phyloP scores from a whole-genome alignment of 2,888 invertebrate genomes.

The Temnothorax unifasciatus region DNA sequence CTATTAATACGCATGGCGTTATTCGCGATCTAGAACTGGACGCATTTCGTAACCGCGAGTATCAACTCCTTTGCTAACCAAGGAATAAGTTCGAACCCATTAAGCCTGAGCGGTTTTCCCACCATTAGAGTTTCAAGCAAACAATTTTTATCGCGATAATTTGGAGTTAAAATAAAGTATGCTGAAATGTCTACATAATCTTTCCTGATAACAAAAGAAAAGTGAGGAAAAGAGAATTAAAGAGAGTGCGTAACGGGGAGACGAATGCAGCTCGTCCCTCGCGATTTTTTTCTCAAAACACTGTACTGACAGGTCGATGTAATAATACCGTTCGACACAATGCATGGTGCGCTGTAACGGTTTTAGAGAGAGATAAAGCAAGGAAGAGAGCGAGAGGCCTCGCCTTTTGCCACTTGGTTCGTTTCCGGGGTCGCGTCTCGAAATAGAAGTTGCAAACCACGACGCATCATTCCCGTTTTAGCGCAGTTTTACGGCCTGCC shows the following conservation, averaged over 20 bases:
- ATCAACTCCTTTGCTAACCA: neutral
- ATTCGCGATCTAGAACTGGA: conserved; percentile 21
- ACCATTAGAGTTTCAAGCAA: neutral
- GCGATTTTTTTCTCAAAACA: conserved; percentile 65
- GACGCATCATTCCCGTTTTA: conserved; percentile 82
- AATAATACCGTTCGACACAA: conserved; percentile 76
- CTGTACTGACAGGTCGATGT: conserved; percentile 63
- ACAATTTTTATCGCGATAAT: conserved; percentile 1
- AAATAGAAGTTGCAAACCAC: conserved; percentile 83
- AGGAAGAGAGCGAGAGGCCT: conserved; percentile 68
- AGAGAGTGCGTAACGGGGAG: neutral
- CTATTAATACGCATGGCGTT: conserved; percentile 44
- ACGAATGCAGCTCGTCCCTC: neutral
- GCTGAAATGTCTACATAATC: neutral
- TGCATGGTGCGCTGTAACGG: conserved; percentile 75
- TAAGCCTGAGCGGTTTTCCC: too few species aligned
- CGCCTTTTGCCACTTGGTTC: conserved; percentile 76
- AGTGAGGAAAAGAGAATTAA: neutral
- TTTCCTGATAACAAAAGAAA: neutral
- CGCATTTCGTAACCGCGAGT: neutral
- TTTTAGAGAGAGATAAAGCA: conserved; percentile 60
- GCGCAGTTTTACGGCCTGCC: conserved; percentile 83
- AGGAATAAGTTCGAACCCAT: neutral
- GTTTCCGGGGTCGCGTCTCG: conserved; percentile 85
- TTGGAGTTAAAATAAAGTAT: neutral